Conservation (phyloP, 2,888 invertebrate species). For the Tetropium fuscum region DNA sequence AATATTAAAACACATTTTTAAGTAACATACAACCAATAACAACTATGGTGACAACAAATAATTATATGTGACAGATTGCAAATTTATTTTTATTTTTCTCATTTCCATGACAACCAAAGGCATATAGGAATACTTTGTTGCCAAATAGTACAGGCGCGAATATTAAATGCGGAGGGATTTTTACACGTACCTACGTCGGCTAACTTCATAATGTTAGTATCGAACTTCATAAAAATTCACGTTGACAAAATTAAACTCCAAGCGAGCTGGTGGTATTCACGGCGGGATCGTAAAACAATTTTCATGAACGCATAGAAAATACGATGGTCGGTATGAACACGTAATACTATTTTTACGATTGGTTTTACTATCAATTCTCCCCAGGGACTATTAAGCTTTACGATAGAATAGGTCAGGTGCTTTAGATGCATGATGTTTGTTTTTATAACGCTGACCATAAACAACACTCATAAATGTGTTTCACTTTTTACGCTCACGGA, state of each 20-base stretch:
- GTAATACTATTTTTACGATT: slow-evolving; percentile 58
- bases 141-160: too few relatives aligned
- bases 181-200: too few relatives aligned
- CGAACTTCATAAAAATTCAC: slow-evolving; percentile 1
- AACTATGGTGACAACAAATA: too few relatives aligned
- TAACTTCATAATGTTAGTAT: too few relatives aligned
- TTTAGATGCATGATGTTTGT: slow-evolving; percentile 51
- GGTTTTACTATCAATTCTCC: slow-evolving; percentile 62
- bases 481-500: slow-evolving; percentile 39
- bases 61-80: too few relatives aligned
- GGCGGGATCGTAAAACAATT: slow-evolving; percentile 38
- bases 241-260: slow-evolving; percentile 25
- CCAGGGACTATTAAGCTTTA: slow-evolving; percentile 60
- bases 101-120: too few relatives aligned
- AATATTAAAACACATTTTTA: too few relatives aligned
- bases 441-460: slow-evolving; percentile 58
- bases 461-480: slow-evolving; percentile 55
- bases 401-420: slow-evolving; percentile 60
- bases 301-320: slow-evolving; percentile 34
- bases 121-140: too few relatives aligned
- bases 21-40: too few relatives aligned
- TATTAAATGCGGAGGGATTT: too few relatives aligned
- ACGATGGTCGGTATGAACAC: slow-evolving; percentile 43
- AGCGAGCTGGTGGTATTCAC: slow-evolving; percentile 9
- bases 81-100: too few relatives aligned